phyloP scores from a whole-genome alignment of 2,797 vertebrate species.

The Sebastes minor region DNA sequence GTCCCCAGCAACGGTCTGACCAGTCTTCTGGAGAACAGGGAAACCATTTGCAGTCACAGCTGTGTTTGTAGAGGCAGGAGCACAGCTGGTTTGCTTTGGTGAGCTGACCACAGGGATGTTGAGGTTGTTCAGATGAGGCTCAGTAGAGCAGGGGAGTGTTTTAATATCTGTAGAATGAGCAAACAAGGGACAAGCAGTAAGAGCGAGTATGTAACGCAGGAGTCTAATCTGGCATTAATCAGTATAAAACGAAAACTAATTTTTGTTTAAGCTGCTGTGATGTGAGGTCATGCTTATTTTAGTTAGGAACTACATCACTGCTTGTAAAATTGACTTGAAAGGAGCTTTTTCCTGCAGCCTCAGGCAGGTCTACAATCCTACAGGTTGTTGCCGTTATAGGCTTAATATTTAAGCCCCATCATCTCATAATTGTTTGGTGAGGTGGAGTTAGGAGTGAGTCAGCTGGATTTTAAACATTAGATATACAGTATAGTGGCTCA shows the following conservation, averaged over 20 bases:
- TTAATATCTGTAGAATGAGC: constrained; percentile 2
- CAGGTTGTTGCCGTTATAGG: background rate
- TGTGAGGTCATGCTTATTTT: constrained; percentile 14
- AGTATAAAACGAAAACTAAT: background rate
- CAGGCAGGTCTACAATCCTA: background rate
- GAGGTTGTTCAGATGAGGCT: constrained; percentile 26
- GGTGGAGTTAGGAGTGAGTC: background rate
- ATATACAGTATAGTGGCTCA: background rate
- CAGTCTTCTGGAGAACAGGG: background rate
- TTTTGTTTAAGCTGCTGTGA: background rate
- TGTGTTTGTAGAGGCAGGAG: constrained; percentile 34
- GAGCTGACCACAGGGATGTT: constrained; percentile 28
- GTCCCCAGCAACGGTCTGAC: background rate
- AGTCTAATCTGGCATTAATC: background rate
- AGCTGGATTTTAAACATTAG: constrained; percentile 18
- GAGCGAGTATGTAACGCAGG: background rate
- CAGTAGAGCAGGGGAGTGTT: background rate
- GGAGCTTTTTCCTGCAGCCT: background rate
- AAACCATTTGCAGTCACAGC: constrained; percentile 23
- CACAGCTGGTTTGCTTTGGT: constrained; percentile 38
- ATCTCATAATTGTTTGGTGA: background rate
- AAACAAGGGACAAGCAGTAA: background rate
- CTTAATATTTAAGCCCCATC: background rate
- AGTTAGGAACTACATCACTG: background rate
- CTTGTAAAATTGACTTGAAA: background rate